A percentile compares a stretch with the other conserved stretches of the same genome.
Conservation (phyloP, 2,888 invertebrate species). For the Diarsia rubi region DNA sequence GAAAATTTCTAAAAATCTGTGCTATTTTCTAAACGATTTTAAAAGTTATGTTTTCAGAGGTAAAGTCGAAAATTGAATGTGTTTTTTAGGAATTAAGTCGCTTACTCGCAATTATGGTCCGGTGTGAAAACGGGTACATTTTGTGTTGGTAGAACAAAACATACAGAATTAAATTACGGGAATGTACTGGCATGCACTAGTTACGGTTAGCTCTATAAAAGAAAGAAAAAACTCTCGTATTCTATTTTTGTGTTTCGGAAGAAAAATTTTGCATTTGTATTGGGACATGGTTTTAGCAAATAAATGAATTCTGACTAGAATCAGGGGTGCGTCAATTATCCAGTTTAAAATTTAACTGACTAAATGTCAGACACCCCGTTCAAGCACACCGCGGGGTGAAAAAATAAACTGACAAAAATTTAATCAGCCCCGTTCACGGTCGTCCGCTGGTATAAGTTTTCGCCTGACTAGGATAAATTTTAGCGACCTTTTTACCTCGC, state of each 20-base stretch:
- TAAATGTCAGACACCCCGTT: too few species aligned
- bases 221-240: background rate
- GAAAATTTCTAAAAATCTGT: constrained; percentile 27
- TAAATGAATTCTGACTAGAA: background rate
- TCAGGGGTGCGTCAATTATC: too few species aligned
- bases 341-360: too few species aligned
- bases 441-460: too few species aligned
- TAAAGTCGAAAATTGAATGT: constrained; percentile 37
- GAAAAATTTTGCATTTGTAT: constrained; percentile 5
- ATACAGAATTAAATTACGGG: constrained; percentile 41
- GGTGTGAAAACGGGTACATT: constrained; percentile 40
- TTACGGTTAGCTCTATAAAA: constrained; percentile 16
- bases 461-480: too few species aligned
- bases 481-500: too few species aligned
- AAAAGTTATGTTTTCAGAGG: background rate
- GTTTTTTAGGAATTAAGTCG: constrained; percentile 31
- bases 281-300: background rate
- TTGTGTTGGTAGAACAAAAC: constrained; percentile 49
- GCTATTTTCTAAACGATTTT: constrained; percentile 5
- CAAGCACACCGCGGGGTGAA: too few species aligned
- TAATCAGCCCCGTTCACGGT: too few species aligned
- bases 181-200: constrained; percentile 18
- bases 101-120: constrained; percentile 45
- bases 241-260: constrained; percentile 10
- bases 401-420: too few species aligned